Base-by-base conservation (phyloP, 2,888 invertebrate species). In the Diarsia rubi region DNA sequence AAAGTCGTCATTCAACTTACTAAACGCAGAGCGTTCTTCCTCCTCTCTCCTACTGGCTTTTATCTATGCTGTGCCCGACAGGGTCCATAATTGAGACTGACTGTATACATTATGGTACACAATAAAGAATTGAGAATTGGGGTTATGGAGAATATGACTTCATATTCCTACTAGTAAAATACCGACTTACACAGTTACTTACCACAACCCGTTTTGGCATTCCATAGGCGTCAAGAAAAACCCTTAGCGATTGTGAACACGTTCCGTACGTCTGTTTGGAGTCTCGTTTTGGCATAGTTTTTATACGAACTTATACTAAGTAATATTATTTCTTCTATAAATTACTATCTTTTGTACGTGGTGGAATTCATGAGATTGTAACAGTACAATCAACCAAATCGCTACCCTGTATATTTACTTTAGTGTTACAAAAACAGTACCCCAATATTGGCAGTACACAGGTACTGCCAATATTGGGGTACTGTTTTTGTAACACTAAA, bases 231-330 rank as follows among this genome's bases (percentile, higher is more conserved):
- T 57, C 63, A 62, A 49, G 31, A 57, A 63, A 79, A 81, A 66
- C 86, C 88, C 73, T 87, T 85, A 70, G 73, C 31, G 5, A 88
- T 85, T 82, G 67, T 66, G 74, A 24, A 72, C 87, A 86, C 85
- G 85, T 86, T 69, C 75, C 42, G 69, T 69, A 69, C 64, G 86
- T 84, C 74, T 81, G 84, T 81, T 84, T 75, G 81, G 66, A 63
- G 82, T 80, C 74, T 82, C 49, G 45, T 73, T 76, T 73, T 87
- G 83, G 85, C 85, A 86, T 69, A 74, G 78, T 81, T 81, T 73
- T 70, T 78, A 69, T 57, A 49, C 54, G 78, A 19, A 19, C 19
- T 57, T 76, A 86, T 74, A n/a, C n/a, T n/a, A n/a, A n/a, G 75
- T 78, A 75, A 85, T 70, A 57, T 60, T 65, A 27, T n/a, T 57